Conservation (phyloP, 2,113 vertebrate species). For the Meleagris gallopavo region DNA sequence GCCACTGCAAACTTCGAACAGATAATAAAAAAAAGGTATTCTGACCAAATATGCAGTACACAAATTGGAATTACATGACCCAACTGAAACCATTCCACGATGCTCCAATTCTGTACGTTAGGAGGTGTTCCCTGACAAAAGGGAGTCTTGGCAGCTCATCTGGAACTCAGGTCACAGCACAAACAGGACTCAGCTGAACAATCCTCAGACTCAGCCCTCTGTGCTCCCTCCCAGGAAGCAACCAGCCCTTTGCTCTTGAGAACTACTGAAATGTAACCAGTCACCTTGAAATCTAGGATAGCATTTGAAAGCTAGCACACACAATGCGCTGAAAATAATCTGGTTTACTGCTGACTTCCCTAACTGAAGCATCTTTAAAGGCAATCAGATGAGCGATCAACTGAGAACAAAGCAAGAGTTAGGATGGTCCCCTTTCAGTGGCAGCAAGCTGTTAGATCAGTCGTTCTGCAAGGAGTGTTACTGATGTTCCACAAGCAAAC, state of each 20-base stretch:
- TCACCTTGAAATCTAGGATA: not conserved
- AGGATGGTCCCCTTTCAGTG: not conserved
- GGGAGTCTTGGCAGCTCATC: not conserved
- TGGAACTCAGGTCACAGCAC: not conserved
- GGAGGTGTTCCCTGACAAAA: not conserved
- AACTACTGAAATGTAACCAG: not conserved
- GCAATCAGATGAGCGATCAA: not conserved
- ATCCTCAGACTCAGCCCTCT: not conserved
- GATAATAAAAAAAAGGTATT: not conserved
- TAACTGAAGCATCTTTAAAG: not conserved
- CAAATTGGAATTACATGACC: not conserved
- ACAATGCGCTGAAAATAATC: not conserved
- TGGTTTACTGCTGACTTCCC: not conserved
- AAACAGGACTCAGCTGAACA: fast-evolving
- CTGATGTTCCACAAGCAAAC: not conserved
- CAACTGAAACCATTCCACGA: not conserved
- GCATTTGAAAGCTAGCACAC: not conserved
- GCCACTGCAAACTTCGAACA: not conserved
- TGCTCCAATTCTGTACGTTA: no score
- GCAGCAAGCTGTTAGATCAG: not conserved
- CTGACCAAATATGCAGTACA: not conserved
- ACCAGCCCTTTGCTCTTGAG: not conserved
- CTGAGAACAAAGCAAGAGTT: not conserved
- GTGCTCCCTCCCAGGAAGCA: not conserved
- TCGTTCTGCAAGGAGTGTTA: not conserved